A percentile compares a stretch with the other conserved stretches of the same genome.
phyloP scores from a whole-genome alignment of 2,888 invertebrate species.

The Melanostoma scalare region DNA sequence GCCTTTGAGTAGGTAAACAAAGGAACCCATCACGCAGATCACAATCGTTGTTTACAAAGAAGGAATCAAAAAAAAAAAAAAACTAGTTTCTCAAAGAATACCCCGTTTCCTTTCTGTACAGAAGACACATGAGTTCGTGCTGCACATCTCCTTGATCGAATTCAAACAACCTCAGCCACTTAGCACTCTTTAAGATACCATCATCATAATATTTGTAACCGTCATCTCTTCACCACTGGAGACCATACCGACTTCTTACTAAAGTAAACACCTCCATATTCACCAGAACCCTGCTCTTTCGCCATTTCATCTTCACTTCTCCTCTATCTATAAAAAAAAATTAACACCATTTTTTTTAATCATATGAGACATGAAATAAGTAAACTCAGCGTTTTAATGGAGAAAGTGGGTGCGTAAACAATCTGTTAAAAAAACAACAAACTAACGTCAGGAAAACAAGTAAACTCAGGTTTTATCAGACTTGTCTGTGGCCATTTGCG shows the following conservation, averaged over 20 bases:
- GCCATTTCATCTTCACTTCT: conserved; percentile 13
- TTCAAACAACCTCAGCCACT: conserved; percentile 43
- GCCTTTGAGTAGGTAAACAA: background rate
- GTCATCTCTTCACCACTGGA: conserved; percentile 5
- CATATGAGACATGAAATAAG: background rate
- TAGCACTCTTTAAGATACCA: conserved; percentile 47
- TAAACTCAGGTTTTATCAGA: conserved; percentile 64
- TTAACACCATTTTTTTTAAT: conserved; percentile 45
- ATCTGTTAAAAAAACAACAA: conserved; percentile 45
- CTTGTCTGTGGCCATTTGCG: conserved; percentile 59
- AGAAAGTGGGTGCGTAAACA: conserved; percentile 67
- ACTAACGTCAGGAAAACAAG: conserved; percentile 7
- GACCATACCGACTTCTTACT: conserved; percentile 18
- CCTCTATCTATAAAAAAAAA: conserved; percentile 17
- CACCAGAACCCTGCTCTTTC: conserved; percentile 51
- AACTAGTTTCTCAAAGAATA: conserved; percentile 9
- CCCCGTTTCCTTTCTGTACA: conserved; percentile 29
- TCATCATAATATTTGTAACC: conserved; percentile 7
- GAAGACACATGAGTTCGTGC: conserved; percentile 11
- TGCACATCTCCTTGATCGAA: conserved; percentile 40
- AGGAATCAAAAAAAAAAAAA: conserved; percentile 17
- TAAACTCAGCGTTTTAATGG: conserved; percentile 41
- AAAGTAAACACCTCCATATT: conserved; percentile 59
- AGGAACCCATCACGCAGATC: conserved; percentile 13
- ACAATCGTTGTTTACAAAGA: conserved; percentile 54